These are phyloP conservation scores for Episyrphus balteatus DNA, from an alignment of 1,140 invertebrate genomes.

Conservation along the genomic window DNA sequence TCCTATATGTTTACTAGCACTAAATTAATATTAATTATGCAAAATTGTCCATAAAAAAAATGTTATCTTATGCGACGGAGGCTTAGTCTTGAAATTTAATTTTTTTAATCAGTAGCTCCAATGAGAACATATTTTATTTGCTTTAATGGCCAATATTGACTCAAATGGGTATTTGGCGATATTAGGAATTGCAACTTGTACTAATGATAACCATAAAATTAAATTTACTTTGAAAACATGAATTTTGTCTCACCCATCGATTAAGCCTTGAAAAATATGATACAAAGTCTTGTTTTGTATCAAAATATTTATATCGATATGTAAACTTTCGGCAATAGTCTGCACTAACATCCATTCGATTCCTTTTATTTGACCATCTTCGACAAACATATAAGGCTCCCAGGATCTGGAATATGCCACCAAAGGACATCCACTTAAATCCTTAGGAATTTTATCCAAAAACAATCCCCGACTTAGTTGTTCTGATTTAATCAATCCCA, in stretches of 20 bases:
- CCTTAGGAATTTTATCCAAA: conserved; percentile 24
- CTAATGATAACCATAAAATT: no score
- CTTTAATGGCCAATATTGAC: no score
- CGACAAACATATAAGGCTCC: conserved; percentile 28
- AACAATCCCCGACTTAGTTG: conserved; percentile 11
- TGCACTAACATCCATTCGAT: conserved; percentile 28
- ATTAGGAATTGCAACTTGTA: no score
- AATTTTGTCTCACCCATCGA: conserved; percentile 23
- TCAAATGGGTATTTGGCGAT: no score
- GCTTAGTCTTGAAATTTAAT: no score
- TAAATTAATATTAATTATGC: no score
- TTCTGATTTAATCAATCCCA: not conserved
- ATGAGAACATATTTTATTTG: no score
- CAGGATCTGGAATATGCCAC: conserved; percentile 24
- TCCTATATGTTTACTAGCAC: no score
- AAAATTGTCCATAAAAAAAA: no score
- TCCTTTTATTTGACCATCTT: conserved; percentile 10
- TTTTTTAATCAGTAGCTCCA: no score
- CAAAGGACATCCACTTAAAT: conserved; percentile 28
- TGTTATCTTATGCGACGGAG: no score
- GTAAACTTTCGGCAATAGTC: conserved; percentile 24
- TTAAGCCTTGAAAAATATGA: conserved; percentile 27
- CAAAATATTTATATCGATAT: conserved; percentile 23
- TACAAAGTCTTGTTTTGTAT: conserved; percentile 27
- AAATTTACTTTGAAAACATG: no score